Conservation (phyloP, 2,888 invertebrate species). For the Idaea straminata region DNA sequence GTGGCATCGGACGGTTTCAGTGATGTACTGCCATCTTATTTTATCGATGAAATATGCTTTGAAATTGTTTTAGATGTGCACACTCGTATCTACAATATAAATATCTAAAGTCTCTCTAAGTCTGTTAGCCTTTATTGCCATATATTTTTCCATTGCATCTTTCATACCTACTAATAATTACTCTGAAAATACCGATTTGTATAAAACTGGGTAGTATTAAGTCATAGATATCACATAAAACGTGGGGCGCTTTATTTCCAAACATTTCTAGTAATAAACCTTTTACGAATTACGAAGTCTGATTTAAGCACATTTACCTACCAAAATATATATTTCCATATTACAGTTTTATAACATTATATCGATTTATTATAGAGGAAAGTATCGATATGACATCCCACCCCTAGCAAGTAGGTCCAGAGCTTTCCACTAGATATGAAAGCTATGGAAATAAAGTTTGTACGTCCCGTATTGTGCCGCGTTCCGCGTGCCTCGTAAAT, state of each 20-base stretch:
- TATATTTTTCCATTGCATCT: too few relatives aligned
- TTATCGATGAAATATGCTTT: neutral
- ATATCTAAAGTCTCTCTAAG: too few relatives aligned
- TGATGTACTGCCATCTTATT: constrained; percentile 5
- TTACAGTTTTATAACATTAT: neutral
- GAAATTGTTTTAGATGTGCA: neutral
- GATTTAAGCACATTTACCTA: neutral
- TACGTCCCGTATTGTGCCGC: constrained; percentile 68
- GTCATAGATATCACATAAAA: too few relatives aligned
- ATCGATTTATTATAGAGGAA: neutral
- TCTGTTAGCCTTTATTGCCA: too few relatives aligned
- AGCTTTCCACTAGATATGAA: constrained; percentile 59
- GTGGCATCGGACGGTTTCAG: constrained; percentile 53
- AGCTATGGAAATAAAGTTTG: constrained; percentile 78
- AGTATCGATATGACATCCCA: constrained; percentile 14
- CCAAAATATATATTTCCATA: neutral
- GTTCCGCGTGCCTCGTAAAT: constrained; percentile 67
- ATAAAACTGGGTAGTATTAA: too few relatives aligned
- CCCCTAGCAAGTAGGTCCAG: constrained; percentile 33
- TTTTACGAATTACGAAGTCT: too few relatives aligned
- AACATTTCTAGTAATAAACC: too few relatives aligned
- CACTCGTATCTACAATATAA: too few relatives aligned
- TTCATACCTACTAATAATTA: too few relatives aligned
- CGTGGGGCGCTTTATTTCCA: too few relatives aligned
- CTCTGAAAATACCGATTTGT: too few relatives aligned